phyloP scores from a whole-genome alignment of 2,797 vertebrate species.

The Sebastes kiyomatsui region DNA sequence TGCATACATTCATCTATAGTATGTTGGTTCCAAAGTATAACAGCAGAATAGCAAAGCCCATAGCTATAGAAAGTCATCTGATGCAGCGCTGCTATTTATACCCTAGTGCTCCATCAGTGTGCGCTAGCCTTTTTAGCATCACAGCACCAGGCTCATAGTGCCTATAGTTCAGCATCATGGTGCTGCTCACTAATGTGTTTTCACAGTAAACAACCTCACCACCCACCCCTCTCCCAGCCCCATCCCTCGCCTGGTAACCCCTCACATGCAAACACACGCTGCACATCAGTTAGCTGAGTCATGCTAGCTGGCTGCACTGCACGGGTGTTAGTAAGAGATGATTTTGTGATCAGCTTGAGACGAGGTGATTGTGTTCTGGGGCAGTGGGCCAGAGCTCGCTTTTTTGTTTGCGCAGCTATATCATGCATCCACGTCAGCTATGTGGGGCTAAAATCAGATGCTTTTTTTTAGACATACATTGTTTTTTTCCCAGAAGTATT shows the following conservation, averaged over 20 bases:
- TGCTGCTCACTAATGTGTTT: slow-evolving; percentile 32
- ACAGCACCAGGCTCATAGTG: not conserved
- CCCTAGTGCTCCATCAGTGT: slow-evolving; percentile 31
- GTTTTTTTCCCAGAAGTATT: not conserved
- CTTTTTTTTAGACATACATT: not conserved
- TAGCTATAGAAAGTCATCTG: slow-evolving; percentile 49
- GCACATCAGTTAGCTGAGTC: slow-evolving; percentile 60
- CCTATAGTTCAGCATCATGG: slow-evolving; percentile 30
- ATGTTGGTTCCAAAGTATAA: slow-evolving; percentile 23
- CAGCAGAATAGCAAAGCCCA: slow-evolving; percentile 17
- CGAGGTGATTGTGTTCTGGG: slow-evolving; percentile 31
- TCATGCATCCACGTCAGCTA: not conserved
- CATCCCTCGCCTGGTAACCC: not conserved
- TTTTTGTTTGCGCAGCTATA: slow-evolving; percentile 25
- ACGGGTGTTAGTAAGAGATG: slow-evolving; percentile 37
- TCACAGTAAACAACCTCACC: slow-evolving; percentile 11
- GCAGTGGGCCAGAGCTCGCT: slow-evolving; percentile 37
- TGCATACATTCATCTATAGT: not conserved
- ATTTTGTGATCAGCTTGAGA: slow-evolving; percentile 44
- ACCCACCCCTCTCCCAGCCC: no score
- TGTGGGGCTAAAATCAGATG: not conserved
- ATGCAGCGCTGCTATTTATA: slow-evolving; percentile 62
- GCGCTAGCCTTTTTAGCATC: slow-evolving; percentile 41
- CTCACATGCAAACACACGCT: slow-evolving; percentile 1
- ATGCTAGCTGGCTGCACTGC: slow-evolving; percentile 44